Conservation (phyloP, 2,113 vertebrate species). For the Mesoclemmys tuberculata region DNA sequence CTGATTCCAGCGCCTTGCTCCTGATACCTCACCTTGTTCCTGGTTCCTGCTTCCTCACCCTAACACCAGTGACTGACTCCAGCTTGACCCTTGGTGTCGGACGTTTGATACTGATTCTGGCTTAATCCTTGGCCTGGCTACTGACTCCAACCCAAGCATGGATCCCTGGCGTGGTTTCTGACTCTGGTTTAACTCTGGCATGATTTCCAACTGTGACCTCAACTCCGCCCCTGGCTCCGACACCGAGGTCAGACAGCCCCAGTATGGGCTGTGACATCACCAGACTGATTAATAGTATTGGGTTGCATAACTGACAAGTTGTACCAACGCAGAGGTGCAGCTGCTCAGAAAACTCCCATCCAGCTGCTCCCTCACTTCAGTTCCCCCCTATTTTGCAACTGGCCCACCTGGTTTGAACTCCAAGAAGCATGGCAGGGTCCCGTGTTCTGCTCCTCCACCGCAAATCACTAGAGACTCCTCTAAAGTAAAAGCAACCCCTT, state of each 20-base stretch:
- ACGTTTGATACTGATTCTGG: neutral
- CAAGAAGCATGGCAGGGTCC: neutral
- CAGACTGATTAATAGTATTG: neutral
- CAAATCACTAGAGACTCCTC: neutral
- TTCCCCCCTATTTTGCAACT: neutral
- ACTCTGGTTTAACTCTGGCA: neutral
- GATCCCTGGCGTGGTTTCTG: neutral
- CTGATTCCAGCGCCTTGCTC: neutral
- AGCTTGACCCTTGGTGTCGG: neutral
- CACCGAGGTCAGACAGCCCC: neutral
- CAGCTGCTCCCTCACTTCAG: neutral
- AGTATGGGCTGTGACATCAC: neutral
- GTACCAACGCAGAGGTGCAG: neutral
- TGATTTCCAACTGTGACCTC: neutral
- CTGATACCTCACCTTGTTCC: neutral
- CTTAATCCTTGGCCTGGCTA: neutral
- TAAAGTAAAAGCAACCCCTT: neutral
- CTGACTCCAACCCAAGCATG: neutral
- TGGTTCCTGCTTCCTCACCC: neutral
- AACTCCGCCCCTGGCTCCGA: neutral
- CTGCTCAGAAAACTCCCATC: neutral
- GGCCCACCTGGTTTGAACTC: neutral
- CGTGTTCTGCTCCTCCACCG: neutral
- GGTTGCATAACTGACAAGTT: neutral
- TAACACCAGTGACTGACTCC: neutral